These are phyloP conservation scores for Manacus vitellinus DNA, from an alignment of 2,113 vertebrate species.

Conservation along the genomic window DNA sequence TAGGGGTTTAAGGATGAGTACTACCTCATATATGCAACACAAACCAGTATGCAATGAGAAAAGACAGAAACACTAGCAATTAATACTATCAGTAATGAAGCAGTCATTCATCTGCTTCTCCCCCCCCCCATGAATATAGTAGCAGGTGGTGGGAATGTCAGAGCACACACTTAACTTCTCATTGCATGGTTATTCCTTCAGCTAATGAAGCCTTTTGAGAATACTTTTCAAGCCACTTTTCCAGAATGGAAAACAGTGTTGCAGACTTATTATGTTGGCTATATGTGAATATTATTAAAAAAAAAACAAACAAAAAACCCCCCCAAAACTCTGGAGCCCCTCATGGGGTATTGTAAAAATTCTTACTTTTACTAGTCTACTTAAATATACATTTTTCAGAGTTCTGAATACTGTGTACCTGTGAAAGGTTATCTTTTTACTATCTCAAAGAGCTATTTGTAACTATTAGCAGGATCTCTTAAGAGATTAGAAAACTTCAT, in stretches of 20 bases:
- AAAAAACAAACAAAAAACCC: too few relatives aligned
- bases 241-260: not conserved
- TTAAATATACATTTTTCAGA: not conserved
- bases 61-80: not conserved
- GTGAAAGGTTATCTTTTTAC: not conserved
- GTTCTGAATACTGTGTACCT: not conserved
- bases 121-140: not conserved
- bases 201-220: constrained; percentile 62
- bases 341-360: not conserved
- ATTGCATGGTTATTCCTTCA: constrained; percentile 10
- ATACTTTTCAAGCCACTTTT: constrained; percentile 40
- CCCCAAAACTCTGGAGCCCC: not conserved
- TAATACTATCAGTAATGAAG: not conserved
- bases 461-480: not conserved
- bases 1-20: not conserved
- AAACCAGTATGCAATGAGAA: not conserved
- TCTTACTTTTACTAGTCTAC: not conserved
- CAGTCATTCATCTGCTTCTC: not conserved
- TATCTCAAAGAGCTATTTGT: not conserved
- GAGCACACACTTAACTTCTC: not conserved
- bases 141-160: constrained; percentile 36
- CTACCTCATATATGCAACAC: not conserved
- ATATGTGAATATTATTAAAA: not conserved
- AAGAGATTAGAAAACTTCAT: not conserved
- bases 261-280: not conserved